phyloP scores from a whole-genome alignment of 2,797 vertebrate genomes.

The Podarcis siculus region DNA sequence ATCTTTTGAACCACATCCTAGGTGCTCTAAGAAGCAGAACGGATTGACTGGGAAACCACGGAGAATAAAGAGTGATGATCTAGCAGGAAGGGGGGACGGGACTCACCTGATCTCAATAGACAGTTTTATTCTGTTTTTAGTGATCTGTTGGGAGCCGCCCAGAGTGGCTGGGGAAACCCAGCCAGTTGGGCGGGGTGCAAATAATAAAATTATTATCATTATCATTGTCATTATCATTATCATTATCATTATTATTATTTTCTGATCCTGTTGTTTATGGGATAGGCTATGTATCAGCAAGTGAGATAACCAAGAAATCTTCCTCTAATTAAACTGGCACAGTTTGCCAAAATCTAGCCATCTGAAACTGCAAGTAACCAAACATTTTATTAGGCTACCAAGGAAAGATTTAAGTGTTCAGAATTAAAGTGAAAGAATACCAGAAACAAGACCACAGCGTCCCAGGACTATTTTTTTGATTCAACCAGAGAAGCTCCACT shows the following conservation, averaged over 20 bases:
- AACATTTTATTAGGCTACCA: neutral
- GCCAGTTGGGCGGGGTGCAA: too few relatives aligned
- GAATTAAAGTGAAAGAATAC: neutral
- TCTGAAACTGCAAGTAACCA: neutral
- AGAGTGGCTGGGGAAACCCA: too few relatives aligned
- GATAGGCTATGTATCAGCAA: neutral
- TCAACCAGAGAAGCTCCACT: neutral
- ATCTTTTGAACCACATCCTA: slow-evolving; percentile 7
- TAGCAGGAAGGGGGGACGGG: too few relatives aligned
- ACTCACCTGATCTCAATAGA: too few relatives aligned
- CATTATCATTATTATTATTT: too few relatives aligned
- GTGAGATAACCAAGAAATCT: neutral
- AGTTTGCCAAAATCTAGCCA: neutral
- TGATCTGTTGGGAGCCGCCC: too few relatives aligned
- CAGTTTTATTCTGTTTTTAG: too few relatives aligned
- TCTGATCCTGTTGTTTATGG: neutral
- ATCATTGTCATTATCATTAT: too few relatives aligned
- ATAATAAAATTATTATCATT: too few relatives aligned
- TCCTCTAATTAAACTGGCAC: neutral
- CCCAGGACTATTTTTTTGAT: neutral
- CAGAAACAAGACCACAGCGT: neutral
- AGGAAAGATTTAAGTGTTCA: neutral
- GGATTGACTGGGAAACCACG: neutral
- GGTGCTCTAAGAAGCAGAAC: neutral
- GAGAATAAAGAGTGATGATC: neutral